Evolutionary conservation across 2,113 vertebrate species (phyloP).

Genomic region (Alethe diademata): DNA sequence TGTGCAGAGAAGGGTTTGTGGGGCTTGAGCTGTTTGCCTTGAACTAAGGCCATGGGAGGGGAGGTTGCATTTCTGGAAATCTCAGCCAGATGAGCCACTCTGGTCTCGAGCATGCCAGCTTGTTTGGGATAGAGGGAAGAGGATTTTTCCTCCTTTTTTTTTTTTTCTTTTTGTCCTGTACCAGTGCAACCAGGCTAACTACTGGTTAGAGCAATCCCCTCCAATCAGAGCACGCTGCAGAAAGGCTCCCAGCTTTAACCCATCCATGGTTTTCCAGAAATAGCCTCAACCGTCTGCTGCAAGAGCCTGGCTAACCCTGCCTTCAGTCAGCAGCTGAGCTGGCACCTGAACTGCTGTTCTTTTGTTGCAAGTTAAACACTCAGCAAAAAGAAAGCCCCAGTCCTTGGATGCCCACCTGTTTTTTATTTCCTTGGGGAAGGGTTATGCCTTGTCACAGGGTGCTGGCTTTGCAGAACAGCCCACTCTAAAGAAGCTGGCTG

Average conservation of each 20-base stretch:
- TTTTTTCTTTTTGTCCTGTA: background rate
- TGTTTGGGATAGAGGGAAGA: background rate
- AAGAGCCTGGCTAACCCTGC: background rate
- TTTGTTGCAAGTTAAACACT: background rate
- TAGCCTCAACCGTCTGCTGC: background rate
- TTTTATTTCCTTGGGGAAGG: constrained; percentile 15
- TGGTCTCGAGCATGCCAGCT: background rate
- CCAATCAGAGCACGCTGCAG: accelerated
- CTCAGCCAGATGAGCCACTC: background rate
- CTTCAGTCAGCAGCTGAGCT: background rate
- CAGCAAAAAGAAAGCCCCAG: background rate
- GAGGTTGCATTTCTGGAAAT: background rate
- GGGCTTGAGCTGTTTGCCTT: background rate
- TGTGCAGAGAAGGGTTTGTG: background rate
- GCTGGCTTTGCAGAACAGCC: constrained; percentile 9
- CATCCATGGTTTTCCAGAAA: background rate
- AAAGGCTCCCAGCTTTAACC: background rate
- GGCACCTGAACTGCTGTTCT: background rate
- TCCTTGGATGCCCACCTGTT: constrained; percentile 6
- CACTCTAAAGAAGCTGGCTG: background rate
- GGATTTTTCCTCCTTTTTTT: background rate
- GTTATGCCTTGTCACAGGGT: background rate
- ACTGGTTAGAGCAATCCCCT: background rate
- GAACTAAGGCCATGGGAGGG: background rate
- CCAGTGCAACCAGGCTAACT: background rate